Base-by-base conservation (phyloP, 92 coral and sea anemone species). In the Epizoanthus scotinus region DNA sequence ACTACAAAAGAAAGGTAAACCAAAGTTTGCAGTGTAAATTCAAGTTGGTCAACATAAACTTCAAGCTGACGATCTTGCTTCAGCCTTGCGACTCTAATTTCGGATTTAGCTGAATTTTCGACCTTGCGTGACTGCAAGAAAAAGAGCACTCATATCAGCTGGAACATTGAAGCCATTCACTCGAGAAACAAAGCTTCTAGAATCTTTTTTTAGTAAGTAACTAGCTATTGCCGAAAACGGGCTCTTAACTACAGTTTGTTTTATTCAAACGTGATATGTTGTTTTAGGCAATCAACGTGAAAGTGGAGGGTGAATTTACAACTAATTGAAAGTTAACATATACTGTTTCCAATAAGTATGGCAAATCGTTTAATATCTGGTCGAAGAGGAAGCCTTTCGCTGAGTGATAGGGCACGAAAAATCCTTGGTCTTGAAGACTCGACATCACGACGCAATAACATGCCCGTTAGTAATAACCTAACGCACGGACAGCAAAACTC, bases 321-420 rank as follows among this genome's bases (percentile, higher is more conserved):
- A 47, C 52, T 10, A 10, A 47, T 10, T 19, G 61, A 75, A 38
- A 24, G 14, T 27, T 22, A n/a, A 36, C 17, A 4, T 47, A 54
- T 18, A 54, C 12, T 26, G 4, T 44, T 55, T 40, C 18, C 47
- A 56, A 10, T 36, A 20, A 60, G 21, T 26, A 75, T 75, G 81
- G 69, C 50, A 17, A 59, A 75, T 14, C 26, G 6, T 40, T 38
- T 21, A 0, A 14, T 0, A 7, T 8, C 44, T 22, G 81, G 22
- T 9, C 81, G 81, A 75, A 58, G 81, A 36, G 81, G 64, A n/a
- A 75, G 81, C 42, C 68, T 75, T 75, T 67, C 81, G 0, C 1
- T 60, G 36, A 36, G 66, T 20, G 68, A 40, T 34, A 75, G 59
- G 61, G 34, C 67, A 25, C 81, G 54, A 75, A 58, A 75, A 59